phyloP scores from a whole-genome alignment of 2,113 vertebrate genomes.

The Bufo gargarizans region DNA sequence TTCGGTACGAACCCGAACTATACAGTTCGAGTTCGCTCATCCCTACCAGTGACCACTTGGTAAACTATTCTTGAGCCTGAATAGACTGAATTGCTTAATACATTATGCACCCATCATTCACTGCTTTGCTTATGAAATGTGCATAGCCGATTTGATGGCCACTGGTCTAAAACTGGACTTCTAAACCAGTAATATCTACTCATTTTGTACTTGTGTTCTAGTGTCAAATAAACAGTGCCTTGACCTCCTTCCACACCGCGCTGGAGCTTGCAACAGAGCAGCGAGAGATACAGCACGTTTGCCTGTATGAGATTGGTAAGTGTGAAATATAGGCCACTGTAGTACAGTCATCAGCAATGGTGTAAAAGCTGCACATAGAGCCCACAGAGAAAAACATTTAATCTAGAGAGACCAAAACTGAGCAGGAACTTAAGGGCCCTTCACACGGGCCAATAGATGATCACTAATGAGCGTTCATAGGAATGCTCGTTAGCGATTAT shows the following conservation, averaged over 20 bases:
- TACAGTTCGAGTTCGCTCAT: too few relatives aligned
- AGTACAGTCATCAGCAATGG: neutral
- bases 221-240: slow-evolving; percentile 98
- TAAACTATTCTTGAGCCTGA: neutral
- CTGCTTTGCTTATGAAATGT: neutral
- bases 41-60: neutral
- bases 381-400: neutral
- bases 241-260: slow-evolving; percentile 95
- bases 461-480: too few relatives aligned
- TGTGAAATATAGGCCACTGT: neutral
- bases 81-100: neutral
- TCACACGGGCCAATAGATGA: too few relatives aligned
- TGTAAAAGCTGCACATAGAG: neutral
- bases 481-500: too few relatives aligned
- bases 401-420: too few relatives aligned
- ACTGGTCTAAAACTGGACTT: neutral
- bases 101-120: neutral
- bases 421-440: too few relatives aligned
- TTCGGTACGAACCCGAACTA: too few relatives aligned
- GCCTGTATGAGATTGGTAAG: slow-evolving; percentile 97
- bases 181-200: neutral
- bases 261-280: slow-evolving; percentile 95
- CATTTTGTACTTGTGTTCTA: slow-evolving; percentile 61
- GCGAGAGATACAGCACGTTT: slow-evolving; percentile 97
- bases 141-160: neutral